A percentile compares a stretch with the other conserved stretches of the same genome.
phyloP scores from a whole-genome alignment of 2,797 vertebrate genomes.

The Pelobates cultripes region DNA sequence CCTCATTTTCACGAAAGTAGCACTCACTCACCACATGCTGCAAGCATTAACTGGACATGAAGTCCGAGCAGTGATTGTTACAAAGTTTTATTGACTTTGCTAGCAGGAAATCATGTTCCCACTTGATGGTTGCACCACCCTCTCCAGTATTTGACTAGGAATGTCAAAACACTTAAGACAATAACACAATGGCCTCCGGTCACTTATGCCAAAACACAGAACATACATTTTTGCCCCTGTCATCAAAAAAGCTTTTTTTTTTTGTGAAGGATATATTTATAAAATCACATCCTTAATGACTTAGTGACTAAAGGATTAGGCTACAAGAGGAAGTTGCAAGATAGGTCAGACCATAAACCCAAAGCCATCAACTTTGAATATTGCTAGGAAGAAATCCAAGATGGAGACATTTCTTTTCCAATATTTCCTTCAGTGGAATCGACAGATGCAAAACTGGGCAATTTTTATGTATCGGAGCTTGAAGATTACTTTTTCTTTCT shows the following conservation, averaged over 20 bases:
- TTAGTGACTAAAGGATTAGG: background rate
- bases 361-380: background rate
- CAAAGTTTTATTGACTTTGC: background rate
- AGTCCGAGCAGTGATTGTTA: background rate
- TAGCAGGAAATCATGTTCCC: background rate
- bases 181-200: background rate
- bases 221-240: background rate
- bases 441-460: constrained; percentile 54
- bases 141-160: background rate
- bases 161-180: background rate
- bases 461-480: constrained; percentile 32
- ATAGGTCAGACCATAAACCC: background rate
- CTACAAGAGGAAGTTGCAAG: background rate
- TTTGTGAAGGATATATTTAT: background rate
- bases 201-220: background rate
- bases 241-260: background rate
- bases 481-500: constrained; percentile 36
- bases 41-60: background rate
- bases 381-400: background rate
- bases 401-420: background rate
- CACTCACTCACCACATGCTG: background rate
- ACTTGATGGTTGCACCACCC: background rate
- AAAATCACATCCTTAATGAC: background rate
- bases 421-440: constrained; percentile 26
- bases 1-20: background rate